Evolutionary conservation across 2,113 vertebrate species (phyloP), one percentile per base, ranked within the genome.

Genomic region (Hyperopisus bebe): DNA sequence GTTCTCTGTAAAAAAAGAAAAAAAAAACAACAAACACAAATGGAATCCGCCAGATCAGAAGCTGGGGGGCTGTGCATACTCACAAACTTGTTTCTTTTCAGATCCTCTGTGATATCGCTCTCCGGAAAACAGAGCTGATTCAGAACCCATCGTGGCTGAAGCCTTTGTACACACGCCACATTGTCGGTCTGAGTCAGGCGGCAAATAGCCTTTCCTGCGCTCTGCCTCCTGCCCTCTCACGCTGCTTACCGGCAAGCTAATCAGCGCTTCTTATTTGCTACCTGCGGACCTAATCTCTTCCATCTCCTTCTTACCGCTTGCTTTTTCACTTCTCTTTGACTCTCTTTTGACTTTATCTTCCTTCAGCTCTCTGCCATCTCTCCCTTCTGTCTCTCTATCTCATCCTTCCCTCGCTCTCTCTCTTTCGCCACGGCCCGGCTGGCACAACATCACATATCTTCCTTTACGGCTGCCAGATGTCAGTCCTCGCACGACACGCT

Each of bases 61-160:
- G 44, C 24, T n/a, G 19, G 24, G 3, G 46, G 13, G 90, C 90
- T 94, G 92, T 77, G 95, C 94, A 93, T 95, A 94, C 93, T 80
- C 93, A 94, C 88, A 90, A 55, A 89, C 88, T 88, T 91, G 90
- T 95, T 95, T 95, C 94, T 95, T 66, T 91, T 91, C n/a, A 70
- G 62, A 70, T 31, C 0, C n/a, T 4, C 47, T 94, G 94, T 95
- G 92, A 89, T 94, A 95, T 95, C 94, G 86, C 42, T 48, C 47
- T 46, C 80, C 91, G 90, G 91, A 94, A 95, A 94, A 95, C 94
- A 95, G 93, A 88, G n/a, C 90, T 91, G 90, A 89, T 91, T 91
- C 90, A 88, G 90, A 91, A 89, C 92, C 91, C 90, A 91, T 90
- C 5, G 15, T 88, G 90, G 83, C 89, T 31, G 51, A 90, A 90